Evolutionary conservation across 2,113 vertebrate species (phyloP).

Genomic region (Rattus norvegicus): DNA sequence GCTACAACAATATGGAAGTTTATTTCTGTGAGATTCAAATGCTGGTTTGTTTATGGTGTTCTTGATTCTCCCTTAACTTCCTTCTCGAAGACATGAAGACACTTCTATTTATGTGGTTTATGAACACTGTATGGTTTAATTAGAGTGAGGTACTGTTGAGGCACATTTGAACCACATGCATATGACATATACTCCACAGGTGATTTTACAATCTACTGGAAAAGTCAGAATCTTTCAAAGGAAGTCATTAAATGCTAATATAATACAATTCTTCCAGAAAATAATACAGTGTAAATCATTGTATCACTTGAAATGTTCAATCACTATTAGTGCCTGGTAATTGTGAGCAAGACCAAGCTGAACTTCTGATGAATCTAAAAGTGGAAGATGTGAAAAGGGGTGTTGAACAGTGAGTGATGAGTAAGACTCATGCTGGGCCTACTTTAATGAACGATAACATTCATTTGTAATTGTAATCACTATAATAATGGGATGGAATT

Average conservation of each 20-base stretch:
- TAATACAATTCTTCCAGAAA: slow-evolving; percentile 40
- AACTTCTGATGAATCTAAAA: slow-evolving; percentile 41
- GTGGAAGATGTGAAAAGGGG: slow-evolving; percentile 48
- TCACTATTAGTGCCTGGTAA: slow-evolving; percentile 42
- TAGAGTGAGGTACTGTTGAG: slow-evolving; percentile 43
- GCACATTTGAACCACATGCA: not conserved
- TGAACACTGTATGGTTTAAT: not conserved
- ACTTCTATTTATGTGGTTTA: slow-evolving; percentile 27
- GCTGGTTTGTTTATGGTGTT: slow-evolving; percentile 18
- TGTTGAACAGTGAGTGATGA: slow-evolving; percentile 36
- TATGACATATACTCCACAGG: slow-evolving; percentile 15
- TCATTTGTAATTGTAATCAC: slow-evolving; percentile 70
- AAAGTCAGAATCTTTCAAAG: slow-evolving; percentile 45
- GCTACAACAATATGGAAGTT: not conserved
- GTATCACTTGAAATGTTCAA: slow-evolving; percentile 44
- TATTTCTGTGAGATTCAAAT: slow-evolving; percentile 4
- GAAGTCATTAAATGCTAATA: slow-evolving; percentile 26
- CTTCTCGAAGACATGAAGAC: slow-evolving; percentile 14
- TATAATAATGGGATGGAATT: slow-evolving; percentile 69
- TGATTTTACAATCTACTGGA: slow-evolving; percentile 23
- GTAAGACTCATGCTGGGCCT: slow-evolving; percentile 49
- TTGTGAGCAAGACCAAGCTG: slow-evolving; percentile 15
- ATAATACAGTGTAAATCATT: slow-evolving; percentile 25
- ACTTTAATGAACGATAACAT: slow-evolving; percentile 63
- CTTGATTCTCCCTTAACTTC: slow-evolving; percentile 14